These are phyloP conservation scores for Montifringilla adamsi DNA, from an alignment of 2,113 vertebrate genomes.

Conservation along the genomic window DNA sequence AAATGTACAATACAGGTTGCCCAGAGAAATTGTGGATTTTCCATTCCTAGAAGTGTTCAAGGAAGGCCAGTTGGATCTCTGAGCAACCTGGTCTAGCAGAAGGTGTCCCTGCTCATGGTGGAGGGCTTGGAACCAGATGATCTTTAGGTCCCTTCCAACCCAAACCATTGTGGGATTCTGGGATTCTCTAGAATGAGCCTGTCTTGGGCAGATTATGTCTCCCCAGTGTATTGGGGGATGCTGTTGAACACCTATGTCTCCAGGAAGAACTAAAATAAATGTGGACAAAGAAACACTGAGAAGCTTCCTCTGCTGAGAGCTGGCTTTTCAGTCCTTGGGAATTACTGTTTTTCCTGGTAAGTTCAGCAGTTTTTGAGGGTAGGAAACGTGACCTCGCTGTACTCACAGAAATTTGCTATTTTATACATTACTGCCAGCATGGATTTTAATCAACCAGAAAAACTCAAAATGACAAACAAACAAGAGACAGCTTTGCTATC, in stretches of 20 bases:
- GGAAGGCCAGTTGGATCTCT: background rate
- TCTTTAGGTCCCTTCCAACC: background rate
- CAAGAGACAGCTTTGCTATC: constrained; percentile 74
- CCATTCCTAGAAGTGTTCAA: background rate
- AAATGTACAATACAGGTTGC: background rate
- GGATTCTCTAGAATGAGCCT: background rate
- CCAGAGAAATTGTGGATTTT: background rate
- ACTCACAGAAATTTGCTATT: constrained; percentile 50
- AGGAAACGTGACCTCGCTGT: constrained; percentile 24
- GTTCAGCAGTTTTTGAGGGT: constrained; percentile 52
- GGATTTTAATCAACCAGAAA: constrained; percentile 80
- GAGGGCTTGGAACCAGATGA: background rate
- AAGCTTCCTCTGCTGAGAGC: background rate
- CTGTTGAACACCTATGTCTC: background rate
- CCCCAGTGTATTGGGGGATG: background rate
- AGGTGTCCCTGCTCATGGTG: background rate
- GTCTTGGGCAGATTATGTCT: background rate
- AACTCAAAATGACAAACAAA: constrained; percentile 76
- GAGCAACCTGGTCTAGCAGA: background rate
- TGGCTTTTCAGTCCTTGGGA: background rate
- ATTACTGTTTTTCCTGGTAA: background rate
- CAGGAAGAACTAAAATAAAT: background rate
- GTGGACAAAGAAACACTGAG: background rate
- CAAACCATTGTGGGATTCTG: background rate
- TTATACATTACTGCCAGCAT: constrained; percentile 63